A percentile compares a stretch with the other conserved stretches of the same genome.
phyloP scores from a whole-genome alignment of 2,113 vertebrate species.

The Jacana jacana region DNA sequence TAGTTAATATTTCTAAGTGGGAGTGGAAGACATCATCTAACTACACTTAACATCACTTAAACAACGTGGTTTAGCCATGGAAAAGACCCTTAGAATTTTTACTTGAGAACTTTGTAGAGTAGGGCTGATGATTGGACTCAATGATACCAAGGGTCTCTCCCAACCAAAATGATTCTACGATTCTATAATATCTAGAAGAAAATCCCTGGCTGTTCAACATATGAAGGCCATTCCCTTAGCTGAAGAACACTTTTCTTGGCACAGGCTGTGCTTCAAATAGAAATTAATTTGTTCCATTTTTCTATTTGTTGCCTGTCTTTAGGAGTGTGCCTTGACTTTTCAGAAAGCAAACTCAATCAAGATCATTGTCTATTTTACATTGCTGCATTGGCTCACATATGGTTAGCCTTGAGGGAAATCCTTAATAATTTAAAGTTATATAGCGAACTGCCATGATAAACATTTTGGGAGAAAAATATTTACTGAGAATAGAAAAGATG shows the following conservation, averaged over 20 bases:
- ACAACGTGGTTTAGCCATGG: neutral
- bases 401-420: neutral
- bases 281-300: neutral
- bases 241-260: neutral
- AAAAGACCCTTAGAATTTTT: neutral
- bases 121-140: too few species aligned
- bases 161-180: too few species aligned
- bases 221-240: neutral
- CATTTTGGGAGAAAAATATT: neutral
- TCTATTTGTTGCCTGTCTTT: neutral
- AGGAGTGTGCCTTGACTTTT: neutral
- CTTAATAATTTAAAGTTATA: slow-evolving; percentile 3
- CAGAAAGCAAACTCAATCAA: neutral
- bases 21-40: neutral
- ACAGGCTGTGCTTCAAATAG: neutral
- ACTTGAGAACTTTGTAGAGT: neutral
- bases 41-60: neutral
- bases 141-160: too few species aligned
- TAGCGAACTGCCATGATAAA: neutral
- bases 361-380: neutral
- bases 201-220: neutral
- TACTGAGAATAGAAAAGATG: neutral
- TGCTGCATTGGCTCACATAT: neutral
- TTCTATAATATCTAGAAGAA: neutral
- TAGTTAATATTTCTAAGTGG: neutral